Percentiles rank a stretch among this genome's conserved stretches.
Evolutionary conservation across 2,888 invertebrate species (phyloP).

Genomic region (Dynastes grantii): DNA sequence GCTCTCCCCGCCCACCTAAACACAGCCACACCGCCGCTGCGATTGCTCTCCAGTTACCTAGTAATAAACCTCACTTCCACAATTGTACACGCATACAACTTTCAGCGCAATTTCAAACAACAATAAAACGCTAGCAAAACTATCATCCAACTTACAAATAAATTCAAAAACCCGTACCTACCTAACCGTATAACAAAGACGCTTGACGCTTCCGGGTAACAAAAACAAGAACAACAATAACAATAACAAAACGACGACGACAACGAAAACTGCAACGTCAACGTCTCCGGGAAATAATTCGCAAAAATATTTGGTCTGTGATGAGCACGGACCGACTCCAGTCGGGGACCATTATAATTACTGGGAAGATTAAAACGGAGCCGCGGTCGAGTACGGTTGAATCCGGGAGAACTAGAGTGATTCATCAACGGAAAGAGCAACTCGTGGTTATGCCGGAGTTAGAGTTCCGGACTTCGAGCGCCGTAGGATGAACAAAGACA

Average conservation of each 20-base stretch:
- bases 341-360: conserved; percentile 55
- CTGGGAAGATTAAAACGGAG: conserved; percentile 55
- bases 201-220: not conserved
- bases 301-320: conserved; percentile 47
- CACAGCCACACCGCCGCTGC: no score
- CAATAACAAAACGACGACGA: no score
- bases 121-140: not conserved
- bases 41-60: no score
- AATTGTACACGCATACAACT: no score
- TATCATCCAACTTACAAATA: conserved; percentile 1
- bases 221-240: no score
- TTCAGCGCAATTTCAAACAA: not conserved
- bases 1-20: no score
- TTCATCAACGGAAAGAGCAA: conserved; percentile 64
- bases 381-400: conserved; percentile 57
- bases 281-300: conserved; percentile 20
- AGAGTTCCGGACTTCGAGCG: conserved; percentile 36
- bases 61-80: no score
- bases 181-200: not conserved
- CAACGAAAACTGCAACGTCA: no score
- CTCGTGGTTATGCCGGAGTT: conserved; percentile 60
- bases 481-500: not conserved
- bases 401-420: conserved; percentile 62
- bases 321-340: conserved; percentile 21
- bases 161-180: not conserved